These are phyloP conservation scores for Leptothorax acervorum DNA, from an alignment of 2,888 invertebrate genomes.

Conservation along the genomic window DNA sequence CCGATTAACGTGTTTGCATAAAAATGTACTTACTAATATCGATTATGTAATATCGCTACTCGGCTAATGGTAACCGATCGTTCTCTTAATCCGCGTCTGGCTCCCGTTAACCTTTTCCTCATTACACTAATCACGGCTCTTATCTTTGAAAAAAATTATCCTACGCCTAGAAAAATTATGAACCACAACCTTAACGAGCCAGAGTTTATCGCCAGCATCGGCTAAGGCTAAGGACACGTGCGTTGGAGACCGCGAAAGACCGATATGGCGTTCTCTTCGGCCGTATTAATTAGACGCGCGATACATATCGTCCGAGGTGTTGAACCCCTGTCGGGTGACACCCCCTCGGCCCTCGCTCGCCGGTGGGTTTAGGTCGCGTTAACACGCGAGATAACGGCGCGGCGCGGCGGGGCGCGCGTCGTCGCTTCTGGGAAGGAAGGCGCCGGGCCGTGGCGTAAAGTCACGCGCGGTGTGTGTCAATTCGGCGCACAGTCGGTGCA, in stretches of 20 bases:
- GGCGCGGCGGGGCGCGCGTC: neutral
- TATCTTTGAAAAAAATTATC: conserved; percentile 29
- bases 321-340: conserved; percentile 37
- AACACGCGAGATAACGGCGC: conserved; percentile 46
- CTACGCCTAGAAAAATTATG: neutral
- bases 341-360: neutral
- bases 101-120: neutral
- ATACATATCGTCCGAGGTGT: conserved; percentile 53
- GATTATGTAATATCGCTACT: neutral
- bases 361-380: conserved; percentile 53
- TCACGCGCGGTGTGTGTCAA: conserved; percentile 65
- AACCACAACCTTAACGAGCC: conserved; percentile 21
- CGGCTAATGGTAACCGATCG: neutral
- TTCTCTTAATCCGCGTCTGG: neutral
- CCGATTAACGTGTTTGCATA: neutral
- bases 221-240: neutral
- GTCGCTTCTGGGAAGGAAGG: conserved; percentile 2
- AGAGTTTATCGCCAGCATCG: conserved; percentile 10
- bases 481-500: conserved; percentile 54
- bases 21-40: neutral
- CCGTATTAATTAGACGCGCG: conserved; percentile 48
- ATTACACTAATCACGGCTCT: conserved; percentile 22
- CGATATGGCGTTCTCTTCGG: conserved; percentile 5
- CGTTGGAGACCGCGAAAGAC: neutral
- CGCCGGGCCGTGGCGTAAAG: conserved; percentile 48